These are phyloP conservation scores for Biston stratarius DNA, from an alignment of 2,888 invertebrate genomes.

Conservation along the genomic window DNA sequence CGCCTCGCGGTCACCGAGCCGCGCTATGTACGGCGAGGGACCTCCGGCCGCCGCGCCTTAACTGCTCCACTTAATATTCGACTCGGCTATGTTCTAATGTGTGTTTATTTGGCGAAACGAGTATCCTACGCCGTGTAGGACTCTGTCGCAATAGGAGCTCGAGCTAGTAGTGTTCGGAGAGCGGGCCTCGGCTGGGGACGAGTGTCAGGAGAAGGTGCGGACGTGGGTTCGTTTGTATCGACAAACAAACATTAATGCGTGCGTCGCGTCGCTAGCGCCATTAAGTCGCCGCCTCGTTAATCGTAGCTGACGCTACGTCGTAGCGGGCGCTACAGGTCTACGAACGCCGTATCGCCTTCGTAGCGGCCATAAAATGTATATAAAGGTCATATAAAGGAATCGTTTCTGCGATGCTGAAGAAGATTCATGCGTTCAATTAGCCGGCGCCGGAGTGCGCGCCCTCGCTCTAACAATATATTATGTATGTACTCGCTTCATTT, in stretches of 20 bases:
- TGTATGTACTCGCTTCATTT: too few species aligned
- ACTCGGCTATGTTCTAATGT: slow-evolving; percentile 1
- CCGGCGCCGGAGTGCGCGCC: not conserved
- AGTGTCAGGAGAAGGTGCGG: not conserved
- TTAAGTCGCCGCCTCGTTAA: slow-evolving; percentile 25
- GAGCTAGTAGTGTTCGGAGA: not conserved
- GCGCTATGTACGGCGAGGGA: not conserved
- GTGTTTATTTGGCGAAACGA: slow-evolving; percentile 13
- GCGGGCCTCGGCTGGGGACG: not conserved
- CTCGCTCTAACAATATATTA: too few species aligned
- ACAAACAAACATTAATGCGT: slow-evolving; percentile 9
- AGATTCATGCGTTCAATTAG: slow-evolving; percentile 27
- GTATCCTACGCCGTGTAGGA: not conserved
- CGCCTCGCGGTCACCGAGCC: not conserved
- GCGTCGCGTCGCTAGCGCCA: slow-evolving; percentile 15
- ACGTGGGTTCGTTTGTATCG: not conserved
- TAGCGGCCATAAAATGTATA: slow-evolving; percentile 27
- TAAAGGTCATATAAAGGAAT: slow-evolving; percentile 6
- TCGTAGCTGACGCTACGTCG: slow-evolving; percentile 38
- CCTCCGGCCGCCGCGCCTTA: not conserved
- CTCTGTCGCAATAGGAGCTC: not conserved
- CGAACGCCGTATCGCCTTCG: slow-evolving; percentile 30
- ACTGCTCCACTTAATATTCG: not conserved
- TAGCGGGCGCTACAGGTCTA: slow-evolving; percentile 37
- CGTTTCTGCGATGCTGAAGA: slow-evolving; percentile 14